Percentiles rank a stretch among this genome's conserved stretches.
phyloP scores from a whole-genome alignment of 2,797 vertebrate genomes.

The Thaleichthys pacificus region DNA sequence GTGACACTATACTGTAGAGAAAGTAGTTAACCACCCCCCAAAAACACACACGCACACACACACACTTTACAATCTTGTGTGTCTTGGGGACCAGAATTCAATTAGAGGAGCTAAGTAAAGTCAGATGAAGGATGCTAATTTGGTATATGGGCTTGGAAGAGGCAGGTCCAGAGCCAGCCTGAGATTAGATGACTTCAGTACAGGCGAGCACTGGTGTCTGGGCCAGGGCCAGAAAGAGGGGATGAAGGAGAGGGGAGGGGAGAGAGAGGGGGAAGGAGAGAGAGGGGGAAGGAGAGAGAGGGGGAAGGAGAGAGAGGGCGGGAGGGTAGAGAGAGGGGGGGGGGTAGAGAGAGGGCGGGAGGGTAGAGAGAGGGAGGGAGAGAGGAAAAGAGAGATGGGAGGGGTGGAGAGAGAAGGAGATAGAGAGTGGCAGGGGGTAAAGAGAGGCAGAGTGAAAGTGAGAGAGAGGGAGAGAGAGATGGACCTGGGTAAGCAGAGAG shows the following conservation, averaged over 20 bases:
- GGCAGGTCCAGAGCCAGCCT: constrained; percentile 22
- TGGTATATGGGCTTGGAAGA: constrained; percentile 29
- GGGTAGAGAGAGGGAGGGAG: neutral
- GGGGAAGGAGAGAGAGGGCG: neutral
- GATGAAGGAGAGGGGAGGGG: neutral
- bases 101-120: constrained; percentile 18
- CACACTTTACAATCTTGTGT: neutral
- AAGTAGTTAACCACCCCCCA: neutral
- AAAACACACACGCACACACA: neutral
- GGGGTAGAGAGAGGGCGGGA: neutral
- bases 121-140: constrained; percentile 26
- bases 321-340: neutral
- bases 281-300: neutral
- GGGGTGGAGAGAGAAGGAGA: neutral
- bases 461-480: neutral
- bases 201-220: neutral
- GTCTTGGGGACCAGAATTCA: constrained; percentile 24
- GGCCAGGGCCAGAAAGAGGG: neutral
- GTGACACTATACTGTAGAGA: neutral
- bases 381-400: neutral
- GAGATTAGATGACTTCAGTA: constrained; percentile 6
- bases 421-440: neutral
- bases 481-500: neutral
- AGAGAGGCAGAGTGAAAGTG: neutral
- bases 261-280: neutral